Evolutionary conservation across 2,797 vertebrate genomes (phyloP).

Genomic region (Hemitrygon akajei): DNA sequence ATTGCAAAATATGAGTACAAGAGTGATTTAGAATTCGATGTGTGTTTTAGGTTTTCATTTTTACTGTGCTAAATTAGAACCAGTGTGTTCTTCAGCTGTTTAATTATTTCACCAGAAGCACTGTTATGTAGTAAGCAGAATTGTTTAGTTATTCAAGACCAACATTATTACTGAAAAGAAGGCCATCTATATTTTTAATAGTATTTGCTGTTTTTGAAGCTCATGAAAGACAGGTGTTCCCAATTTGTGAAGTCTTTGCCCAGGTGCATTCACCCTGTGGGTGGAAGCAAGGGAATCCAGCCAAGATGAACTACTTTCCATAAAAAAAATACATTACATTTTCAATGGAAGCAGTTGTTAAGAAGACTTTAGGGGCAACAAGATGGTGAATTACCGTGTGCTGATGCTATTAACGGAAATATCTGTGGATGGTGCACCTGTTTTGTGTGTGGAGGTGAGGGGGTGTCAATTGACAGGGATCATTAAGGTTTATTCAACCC

Average conservation of each 20-base stretch:
- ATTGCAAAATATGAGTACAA: neutral
- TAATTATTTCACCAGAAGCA: slow-evolving; percentile 35
- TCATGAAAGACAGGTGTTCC: slow-evolving; percentile 42
- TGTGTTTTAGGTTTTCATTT: slow-evolving; percentile 27
- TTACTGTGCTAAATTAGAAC: slow-evolving; percentile 36
- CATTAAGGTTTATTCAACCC: slow-evolving; percentile 14
- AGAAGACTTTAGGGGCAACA: slow-evolving; percentile 39
- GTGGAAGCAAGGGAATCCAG: slow-evolving; percentile 43
- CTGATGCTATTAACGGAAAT: slow-evolving; percentile 30
- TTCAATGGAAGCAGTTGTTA: slow-evolving; percentile 40
- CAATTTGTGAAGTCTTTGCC: slow-evolving; percentile 41
- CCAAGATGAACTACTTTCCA: slow-evolving; percentile 43
- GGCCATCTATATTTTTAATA: slow-evolving; percentile 18
- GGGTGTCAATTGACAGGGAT: slow-evolving; percentile 13
- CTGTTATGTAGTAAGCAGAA: slow-evolving; percentile 8
- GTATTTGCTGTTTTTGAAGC: slow-evolving; percentile 34
- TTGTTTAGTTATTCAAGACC: slow-evolving; percentile 34
- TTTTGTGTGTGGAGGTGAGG: slow-evolving; percentile 6
- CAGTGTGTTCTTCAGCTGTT: slow-evolving; percentile 25
- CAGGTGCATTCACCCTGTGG: slow-evolving; percentile 44
- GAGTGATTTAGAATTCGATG: neutral
- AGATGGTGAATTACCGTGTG: slow-evolving; percentile 21
- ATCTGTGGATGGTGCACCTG: slow-evolving; percentile 29
- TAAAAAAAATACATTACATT: slow-evolving; percentile 41
- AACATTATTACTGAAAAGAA: slow-evolving; percentile 24